These are phyloP conservation scores for Budorcas taxicolor DNA, from an alignment of 2,113 vertebrate genomes.

Conservation along the genomic window DNA sequence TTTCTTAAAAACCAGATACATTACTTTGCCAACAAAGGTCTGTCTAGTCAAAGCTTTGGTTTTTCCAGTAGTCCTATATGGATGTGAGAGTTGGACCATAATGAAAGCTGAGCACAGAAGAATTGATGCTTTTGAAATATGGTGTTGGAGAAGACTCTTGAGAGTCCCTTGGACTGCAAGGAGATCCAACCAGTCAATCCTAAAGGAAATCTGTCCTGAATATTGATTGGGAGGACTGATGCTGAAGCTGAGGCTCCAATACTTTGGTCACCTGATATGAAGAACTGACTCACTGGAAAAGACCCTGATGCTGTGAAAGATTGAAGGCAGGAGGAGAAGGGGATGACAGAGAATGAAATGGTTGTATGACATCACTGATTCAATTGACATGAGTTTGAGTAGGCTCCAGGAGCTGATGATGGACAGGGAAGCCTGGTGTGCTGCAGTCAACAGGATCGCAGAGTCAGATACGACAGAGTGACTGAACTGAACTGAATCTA, in stretches of 20 bases:
- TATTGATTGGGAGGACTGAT: neutral
- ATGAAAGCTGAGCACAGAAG: neutral
- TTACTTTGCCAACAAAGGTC: neutral
- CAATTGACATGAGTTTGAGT: neutral
- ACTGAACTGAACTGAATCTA: neutral
- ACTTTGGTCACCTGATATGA: neutral
- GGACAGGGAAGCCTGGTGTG: neutral
- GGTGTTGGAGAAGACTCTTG: neutral
- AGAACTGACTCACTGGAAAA: neutral
- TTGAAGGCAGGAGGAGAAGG: neutral
- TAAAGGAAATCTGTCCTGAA: neutral
- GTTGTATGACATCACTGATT: neutral
- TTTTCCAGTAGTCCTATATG: neutral
- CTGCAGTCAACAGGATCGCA: rapidly evolving
- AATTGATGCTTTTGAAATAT: neutral
- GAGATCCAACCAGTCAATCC: neutral
- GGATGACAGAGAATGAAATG: neutral
- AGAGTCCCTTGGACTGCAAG: neutral
- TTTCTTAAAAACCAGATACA: neutral
- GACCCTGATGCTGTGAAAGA: neutral
- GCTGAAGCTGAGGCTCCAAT: neutral
- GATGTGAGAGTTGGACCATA: neutral
- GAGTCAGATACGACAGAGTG: neutral
- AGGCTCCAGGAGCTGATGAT: neutral
- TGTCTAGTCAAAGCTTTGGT: neutral